Conservation (phyloP, 2,113 vertebrate genomes). For the Megaceryle maxima region DNA sequence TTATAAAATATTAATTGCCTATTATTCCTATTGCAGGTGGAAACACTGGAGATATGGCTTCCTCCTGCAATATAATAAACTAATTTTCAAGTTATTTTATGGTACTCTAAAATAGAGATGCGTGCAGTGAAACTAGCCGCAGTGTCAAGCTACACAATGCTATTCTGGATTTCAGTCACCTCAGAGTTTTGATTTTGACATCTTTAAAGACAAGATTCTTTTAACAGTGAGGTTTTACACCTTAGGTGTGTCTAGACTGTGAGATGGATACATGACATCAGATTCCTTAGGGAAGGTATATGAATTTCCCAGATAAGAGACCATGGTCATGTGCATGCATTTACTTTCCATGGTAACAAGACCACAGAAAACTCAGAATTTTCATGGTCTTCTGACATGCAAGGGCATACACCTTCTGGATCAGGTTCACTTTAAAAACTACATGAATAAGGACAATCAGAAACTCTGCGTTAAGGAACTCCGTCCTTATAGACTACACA, state of each 20-base stretch:
- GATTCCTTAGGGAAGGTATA: background rate
- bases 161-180: background rate
- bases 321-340: rapidly evolving
- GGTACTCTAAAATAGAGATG: background rate
- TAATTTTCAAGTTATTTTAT: constrained; percentile 10
- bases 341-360: background rate
- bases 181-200: background rate
- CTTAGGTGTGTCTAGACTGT: background rate
- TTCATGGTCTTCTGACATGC: background rate
- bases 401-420: rapidly evolving
- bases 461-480: background rate
- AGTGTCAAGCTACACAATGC: rapidly evolving
- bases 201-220: background rate
- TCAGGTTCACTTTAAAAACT: background rate
- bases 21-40: constrained; percentile 52
- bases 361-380: rapidly evolving
- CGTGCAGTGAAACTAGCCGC: background rate
- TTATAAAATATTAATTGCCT: constrained; percentile 72
- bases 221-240: background rate
- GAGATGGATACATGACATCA: background rate
- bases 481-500: rapidly evolving
- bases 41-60: background rate
- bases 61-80: background rate
- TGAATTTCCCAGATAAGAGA: background rate
- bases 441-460: background rate